These are phyloP conservation scores for Hypotaenidia philippensis DNA, from an alignment of 2,797 vertebrate species.

Conservation along the genomic window DNA sequence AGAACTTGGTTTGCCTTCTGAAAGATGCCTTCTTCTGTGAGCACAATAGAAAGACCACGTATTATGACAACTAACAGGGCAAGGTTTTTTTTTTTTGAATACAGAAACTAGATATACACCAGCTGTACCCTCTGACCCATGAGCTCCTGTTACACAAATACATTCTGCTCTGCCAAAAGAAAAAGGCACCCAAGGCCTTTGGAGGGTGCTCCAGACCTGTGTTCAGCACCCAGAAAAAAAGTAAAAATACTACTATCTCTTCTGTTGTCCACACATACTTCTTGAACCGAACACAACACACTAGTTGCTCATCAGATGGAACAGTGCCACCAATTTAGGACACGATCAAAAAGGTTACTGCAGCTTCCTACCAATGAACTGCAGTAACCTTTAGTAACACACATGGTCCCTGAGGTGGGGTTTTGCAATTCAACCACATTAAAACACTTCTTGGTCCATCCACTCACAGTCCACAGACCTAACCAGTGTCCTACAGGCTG, in stretches of 20 bases:
- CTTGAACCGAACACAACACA: background rate
- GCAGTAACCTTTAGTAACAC: background rate
- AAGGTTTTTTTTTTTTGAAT: background rate
- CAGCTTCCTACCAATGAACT: background rate
- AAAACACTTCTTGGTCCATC: background rate
- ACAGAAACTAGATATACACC: background rate
- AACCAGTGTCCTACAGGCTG: background rate
- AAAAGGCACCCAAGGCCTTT: background rate
- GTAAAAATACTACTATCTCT: background rate
- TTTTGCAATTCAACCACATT: background rate
- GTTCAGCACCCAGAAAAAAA: background rate
- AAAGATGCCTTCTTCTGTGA: background rate
- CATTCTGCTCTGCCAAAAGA: background rate
- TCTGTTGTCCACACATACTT: background rate
- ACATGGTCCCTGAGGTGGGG: rapidly evolving
- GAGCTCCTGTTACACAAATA: background rate
- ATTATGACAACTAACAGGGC: background rate
- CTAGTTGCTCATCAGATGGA: background rate
- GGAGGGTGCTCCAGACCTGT: background rate
- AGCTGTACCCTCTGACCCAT: background rate
- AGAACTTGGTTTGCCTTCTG: background rate
- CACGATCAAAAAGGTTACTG: background rate
- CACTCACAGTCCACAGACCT: background rate
- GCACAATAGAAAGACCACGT: background rate
- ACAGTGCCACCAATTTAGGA: background rate